Conservation (phyloP, 2,113 vertebrate species). For the Nanorana parkeri region DNA sequence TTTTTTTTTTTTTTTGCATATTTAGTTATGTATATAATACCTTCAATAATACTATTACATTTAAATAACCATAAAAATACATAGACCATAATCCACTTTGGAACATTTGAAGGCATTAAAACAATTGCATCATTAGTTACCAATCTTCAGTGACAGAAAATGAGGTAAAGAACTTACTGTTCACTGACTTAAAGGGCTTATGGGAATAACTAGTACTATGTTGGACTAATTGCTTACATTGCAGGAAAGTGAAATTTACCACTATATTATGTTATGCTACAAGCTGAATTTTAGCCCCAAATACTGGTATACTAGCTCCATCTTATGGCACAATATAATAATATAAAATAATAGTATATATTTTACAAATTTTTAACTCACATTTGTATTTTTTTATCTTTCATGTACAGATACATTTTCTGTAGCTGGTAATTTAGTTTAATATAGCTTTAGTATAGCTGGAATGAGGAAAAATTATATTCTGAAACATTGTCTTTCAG, state of each 20-base stretch:
- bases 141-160: slow-evolving; percentile 7
- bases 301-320: slow-evolving; percentile 81
- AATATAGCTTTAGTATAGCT: no score
- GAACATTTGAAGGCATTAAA: slow-evolving; percentile 28
- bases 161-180: slow-evolving; percentile 12
- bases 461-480: no score
- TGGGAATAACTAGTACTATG: not conserved
- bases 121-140: slow-evolving; percentile 12
- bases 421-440: no score
- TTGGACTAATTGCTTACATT: slow-evolving; percentile 1
- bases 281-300: slow-evolving; percentile 62
- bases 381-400: not conserved
- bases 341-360: not conserved
- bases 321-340: slow-evolving; percentile 70
- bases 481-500: no score
- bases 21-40: slow-evolving; percentile 2
- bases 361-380: not conserved
- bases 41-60: slow-evolving; percentile 16
- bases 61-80: slow-evolving; percentile 16
- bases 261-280: slow-evolving; percentile 84
- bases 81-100: slow-evolving; percentile 12
- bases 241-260: slow-evolving; percentile 80
- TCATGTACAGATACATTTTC: no score
- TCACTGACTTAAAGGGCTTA: not conserved
- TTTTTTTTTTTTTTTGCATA: not conserved